phyloP scores from a whole-genome alignment of 2,888 invertebrate genomes.

The Asteroscopus sphinx region DNA sequence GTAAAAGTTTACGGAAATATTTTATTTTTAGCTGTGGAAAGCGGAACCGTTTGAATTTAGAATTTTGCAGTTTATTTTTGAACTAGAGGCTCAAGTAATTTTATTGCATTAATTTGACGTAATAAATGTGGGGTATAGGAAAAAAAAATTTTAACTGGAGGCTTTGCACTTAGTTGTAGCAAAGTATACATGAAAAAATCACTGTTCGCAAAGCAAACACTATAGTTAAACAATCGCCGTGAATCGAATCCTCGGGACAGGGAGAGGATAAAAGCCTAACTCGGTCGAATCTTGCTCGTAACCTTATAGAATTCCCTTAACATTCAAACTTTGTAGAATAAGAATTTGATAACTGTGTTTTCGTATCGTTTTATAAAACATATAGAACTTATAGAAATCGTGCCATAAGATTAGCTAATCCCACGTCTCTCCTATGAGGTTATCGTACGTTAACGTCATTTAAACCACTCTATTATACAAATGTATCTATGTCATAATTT shows the following conservation, averaged over 20 bases:
- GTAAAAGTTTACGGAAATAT: slow-evolving; percentile 53
- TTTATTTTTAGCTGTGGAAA: slow-evolving; percentile 45
- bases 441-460: slow-evolving; percentile 14
- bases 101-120: slow-evolving; percentile 19
- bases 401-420: slow-evolving; percentile 17
- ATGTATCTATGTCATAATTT: slow-evolving; percentile 27
- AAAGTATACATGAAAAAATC: too few relatives aligned
- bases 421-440: slow-evolving; percentile 18
- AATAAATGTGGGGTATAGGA: neutral
- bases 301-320: too few relatives aligned
- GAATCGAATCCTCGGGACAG: too few relatives aligned
- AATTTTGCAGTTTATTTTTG: slow-evolving; percentile 33
- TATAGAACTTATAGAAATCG: slow-evolving; percentile 5
- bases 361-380: slow-evolving; percentile 10
- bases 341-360: neutral
- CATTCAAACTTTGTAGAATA: neutral
- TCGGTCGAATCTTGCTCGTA: too few relatives aligned
- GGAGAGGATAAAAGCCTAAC: too few relatives aligned
- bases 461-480: slow-evolving; percentile 15
- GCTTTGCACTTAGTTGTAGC: neutral
- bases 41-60: slow-evolving; percentile 35
- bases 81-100: slow-evolving; percentile 4
- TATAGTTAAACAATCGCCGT: too few relatives aligned
- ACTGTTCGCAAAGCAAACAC: too few relatives aligned
- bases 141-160: slow-evolving; percentile 12